Base-by-base conservation (phyloP, 2,113 vertebrate species). In the Catharus minimus region DNA sequence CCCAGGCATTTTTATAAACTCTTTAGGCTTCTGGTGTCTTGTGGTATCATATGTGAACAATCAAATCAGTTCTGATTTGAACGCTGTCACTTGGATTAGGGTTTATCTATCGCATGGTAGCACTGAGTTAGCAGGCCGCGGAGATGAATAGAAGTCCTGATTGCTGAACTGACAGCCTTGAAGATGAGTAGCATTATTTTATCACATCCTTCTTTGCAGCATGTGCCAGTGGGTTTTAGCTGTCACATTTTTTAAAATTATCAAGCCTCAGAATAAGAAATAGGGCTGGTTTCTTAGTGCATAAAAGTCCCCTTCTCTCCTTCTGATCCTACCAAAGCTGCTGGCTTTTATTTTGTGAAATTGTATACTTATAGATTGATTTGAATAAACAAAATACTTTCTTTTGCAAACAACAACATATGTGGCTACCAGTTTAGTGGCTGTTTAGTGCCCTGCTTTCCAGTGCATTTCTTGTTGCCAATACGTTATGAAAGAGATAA, bases 21-120 rank as follows among this genome's bases (percentile, higher is more conserved):
- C 93, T 96, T 97, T 96, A 95, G 95, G 85, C 75, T 96, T 90
- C 90, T 96, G 77, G 73, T 96, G 89, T 96, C 96, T 95, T 94
- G 73, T 96, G 94, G 96, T 96, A 94, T 97, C 97, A 96, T 93
- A 97, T 96, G 92, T 95, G 97, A 97, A 97, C 87, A 97, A 97
- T 96, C 92, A 96, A 96, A 97, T 96, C 97, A 96, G 85, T 95
- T 97, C 94, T 97, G 96, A 97, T 97, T 93, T 96, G 94, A 98
- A 96, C 90, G 88, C 95, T 95, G 90, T 97, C 95, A 96, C 93
- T 95, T 96, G 95, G 94, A 97, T 97, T 94, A 97, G 80, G 69
- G 57, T 96, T 97, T 97, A 96, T 97, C 96, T 97, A 89, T 86
- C 76, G 78, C 95, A 95, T 95, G 95, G 96, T 95, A 94, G 93